These are phyloP conservation scores for Drosophila anomalata DNA, from an alignment of 2,888 invertebrate genomes.

Conservation along the genomic window DNA sequence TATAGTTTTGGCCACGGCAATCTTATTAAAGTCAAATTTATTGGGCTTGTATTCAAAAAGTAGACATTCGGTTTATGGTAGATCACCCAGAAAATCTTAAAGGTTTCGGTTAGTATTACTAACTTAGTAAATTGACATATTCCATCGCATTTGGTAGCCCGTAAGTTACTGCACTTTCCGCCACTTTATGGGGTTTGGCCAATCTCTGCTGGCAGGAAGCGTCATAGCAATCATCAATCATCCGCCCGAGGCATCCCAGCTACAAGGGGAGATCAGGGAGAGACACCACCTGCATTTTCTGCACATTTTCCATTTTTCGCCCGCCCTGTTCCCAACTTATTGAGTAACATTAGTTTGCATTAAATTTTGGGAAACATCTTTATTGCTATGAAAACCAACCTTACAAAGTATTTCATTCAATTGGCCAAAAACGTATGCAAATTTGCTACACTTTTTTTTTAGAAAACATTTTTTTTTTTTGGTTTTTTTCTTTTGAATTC, in stretches of 20 bases:
- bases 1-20: not conserved
- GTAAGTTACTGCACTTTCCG: not conserved
- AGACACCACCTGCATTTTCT: constrained; percentile 4
- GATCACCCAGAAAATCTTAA: not conserved
- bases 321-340: not conserved
- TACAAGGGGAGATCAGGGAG: constrained; percentile 1
- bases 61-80: not conserved
- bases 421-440: constrained; percentile 58
- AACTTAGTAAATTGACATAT: constrained; percentile 3
- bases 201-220: constrained; percentile 30
- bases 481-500: constrained; percentile 27
- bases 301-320: not conserved
- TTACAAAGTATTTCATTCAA: constrained; percentile 64
- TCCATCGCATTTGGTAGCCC: constrained; percentile 13
- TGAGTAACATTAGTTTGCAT: not conserved
- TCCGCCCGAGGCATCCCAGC: constrained; percentile 18
- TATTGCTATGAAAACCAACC: constrained; percentile 45
- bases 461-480: constrained; percentile 21
- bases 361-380: constrained; percentile 39
- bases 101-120: not conserved
- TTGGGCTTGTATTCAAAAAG: not conserved
- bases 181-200: not conserved
- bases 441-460: constrained; percentile 38
- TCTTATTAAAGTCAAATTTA: not conserved
- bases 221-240: constrained; percentile 35